Evolutionary conservation across 2,888 invertebrate species (phyloP).

Genomic region (Microchrysa polita): DNA sequence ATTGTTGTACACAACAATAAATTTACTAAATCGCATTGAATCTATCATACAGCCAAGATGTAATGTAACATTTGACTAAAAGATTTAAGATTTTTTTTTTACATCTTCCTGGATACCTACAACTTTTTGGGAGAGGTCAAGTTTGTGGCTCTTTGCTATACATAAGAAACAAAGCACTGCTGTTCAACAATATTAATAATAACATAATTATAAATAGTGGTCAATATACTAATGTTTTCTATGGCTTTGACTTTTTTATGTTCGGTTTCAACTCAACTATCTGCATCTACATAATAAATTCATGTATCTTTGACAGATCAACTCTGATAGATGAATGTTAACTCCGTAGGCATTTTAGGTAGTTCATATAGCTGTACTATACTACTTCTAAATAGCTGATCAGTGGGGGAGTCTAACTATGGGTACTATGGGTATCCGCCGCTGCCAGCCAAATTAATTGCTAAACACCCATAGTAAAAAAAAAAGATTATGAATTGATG

Average conservation of each 20-base stretch:
- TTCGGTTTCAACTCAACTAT: too few relatives aligned
- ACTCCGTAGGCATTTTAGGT: too few relatives aligned
- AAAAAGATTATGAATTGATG: constrained; percentile 15
- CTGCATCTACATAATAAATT: not conserved
- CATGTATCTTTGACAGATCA: not conserved
- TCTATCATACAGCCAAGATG: not conserved
- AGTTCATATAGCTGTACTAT: not conserved
- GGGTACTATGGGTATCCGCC: not conserved
- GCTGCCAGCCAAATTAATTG: not conserved
- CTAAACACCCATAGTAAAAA: constrained; percentile 6
- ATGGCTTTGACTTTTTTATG: too few relatives aligned
- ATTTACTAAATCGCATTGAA: constrained; percentile 30
- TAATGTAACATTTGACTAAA: not conserved
- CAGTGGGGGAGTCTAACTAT: constrained; percentile 32
- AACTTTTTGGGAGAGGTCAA: constrained; percentile 27
- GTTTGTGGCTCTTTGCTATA: too few relatives aligned
- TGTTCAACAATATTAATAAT: constrained; percentile 37
- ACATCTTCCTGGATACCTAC: too few relatives aligned
- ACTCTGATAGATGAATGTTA: constrained; percentile 18
- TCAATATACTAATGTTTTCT: constrained; percentile 32
- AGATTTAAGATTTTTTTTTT: not conserved
- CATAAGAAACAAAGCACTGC: constrained; percentile 9
- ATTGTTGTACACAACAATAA: constrained; percentile 35
- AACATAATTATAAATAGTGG: constrained; percentile 38
- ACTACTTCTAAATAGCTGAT: constrained; percentile 33